Base-by-base conservation (phyloP, 2,797 vertebrate genomes). In the Phalanger gymnotis region DNA sequence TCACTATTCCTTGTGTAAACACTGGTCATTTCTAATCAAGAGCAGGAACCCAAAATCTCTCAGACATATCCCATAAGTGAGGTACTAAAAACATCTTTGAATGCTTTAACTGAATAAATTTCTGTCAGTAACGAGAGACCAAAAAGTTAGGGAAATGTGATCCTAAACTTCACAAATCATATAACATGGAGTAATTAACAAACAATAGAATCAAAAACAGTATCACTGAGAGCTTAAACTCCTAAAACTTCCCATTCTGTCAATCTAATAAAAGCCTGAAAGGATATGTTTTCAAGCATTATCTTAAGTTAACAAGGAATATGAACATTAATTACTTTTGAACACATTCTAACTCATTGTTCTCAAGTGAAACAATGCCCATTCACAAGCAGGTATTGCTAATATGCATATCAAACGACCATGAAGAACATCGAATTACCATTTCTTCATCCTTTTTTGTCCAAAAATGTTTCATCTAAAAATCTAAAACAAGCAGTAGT, bases 271-370 rank as follows among this genome's bases (percentile, higher is more conserved):
- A 54, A 93, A 47, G 34, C 13, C 93, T 55, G 92, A 14, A 6
- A 95, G 52, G 57, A 47, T 47, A 58, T 57, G 40, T n/a, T 91
- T 96, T 81, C 53, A 91, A 61, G 92, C 52, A 95, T 10, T 93
- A 91, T 81, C 89, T 93, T 81, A 93, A 30, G 52, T 54, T 4
- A 91, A 90, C 14, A n/a, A 66, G 87, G 10, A 87, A 87, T 87
- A 87, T 27, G 40, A 87, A 51, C 2, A 87, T 87, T 81, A 81
- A 47, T 81, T 87, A 47, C 40, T 87, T 87, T 47, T 10, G 25
- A 51, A 87, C 47, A 87, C 51, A 87, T 47, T 87, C 22, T 47
- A 87, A 87, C 22, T 89, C 31, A 91, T 5, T 40, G 4, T 40
- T 31, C 94, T 58, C 22, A 73, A 16, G 56, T 53, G 19, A 14